phyloP scores from a whole-genome alignment of 2,797 vertebrate species.

The Myotis pilosus region DNA sequence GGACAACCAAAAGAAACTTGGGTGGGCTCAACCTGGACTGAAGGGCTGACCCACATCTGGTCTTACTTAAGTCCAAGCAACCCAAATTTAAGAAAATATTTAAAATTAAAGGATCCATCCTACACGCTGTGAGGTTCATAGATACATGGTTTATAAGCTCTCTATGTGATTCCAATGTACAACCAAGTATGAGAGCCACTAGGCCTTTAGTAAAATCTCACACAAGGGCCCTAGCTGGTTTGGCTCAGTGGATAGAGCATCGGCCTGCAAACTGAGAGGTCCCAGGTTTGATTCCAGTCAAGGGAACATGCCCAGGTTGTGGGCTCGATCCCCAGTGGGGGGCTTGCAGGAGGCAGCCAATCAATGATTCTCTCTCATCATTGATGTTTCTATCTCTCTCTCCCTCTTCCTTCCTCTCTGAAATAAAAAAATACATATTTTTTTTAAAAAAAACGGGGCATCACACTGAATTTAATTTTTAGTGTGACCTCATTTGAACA shows the following conservation, averaged over 20 bases:
- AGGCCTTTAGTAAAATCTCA: neutral
- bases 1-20: neutral
- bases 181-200: neutral
- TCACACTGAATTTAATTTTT: neutral
- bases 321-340: no score
- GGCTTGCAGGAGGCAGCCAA: no score
- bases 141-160: neutral
- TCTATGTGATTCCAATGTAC: neutral
- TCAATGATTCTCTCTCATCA: no score
- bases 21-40: neutral
- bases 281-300: no score
- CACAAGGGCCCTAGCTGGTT: neutral
- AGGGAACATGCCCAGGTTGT: no score
- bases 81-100: neutral
- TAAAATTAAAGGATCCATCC: neutral
- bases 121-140: neutral
- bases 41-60: neutral
- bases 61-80: neutral
- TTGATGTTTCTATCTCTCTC: no score
- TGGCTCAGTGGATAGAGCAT: no score
- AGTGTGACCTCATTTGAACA: neutral
- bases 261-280: no score
- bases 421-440: no score
- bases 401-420: no score
- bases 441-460: neutral